These are phyloP conservation scores for Cyrtonyx montezumae DNA, from an alignment of 2,113 vertebrate species.

Conservation along the genomic window DNA sequence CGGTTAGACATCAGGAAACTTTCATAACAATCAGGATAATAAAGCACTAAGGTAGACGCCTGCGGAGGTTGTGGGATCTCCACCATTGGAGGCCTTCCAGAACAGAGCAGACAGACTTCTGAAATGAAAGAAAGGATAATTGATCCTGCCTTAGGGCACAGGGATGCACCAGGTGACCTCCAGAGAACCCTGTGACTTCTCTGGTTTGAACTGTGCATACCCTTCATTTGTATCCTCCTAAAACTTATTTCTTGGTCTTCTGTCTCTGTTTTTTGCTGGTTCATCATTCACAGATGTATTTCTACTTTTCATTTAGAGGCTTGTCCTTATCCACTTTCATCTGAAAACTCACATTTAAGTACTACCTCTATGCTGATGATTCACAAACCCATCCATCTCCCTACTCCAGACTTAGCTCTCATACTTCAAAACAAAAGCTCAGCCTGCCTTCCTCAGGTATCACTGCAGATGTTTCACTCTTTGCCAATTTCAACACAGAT, in stretches of 20 bases:
- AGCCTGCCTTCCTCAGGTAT: background rate
- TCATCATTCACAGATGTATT: background rate
- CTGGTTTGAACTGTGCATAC: conserved; percentile 1
- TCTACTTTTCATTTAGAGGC: conserved; percentile 21
- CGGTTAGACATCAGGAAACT: conserved; percentile 68
- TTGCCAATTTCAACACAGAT: background rate
- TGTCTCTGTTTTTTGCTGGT: background rate
- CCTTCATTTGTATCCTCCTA: background rate
- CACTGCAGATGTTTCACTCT: conserved; percentile 26
- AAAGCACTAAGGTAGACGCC: conserved; percentile 60
- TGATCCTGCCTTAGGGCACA: conserved; percentile 10
- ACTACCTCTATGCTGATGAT: conserved; percentile 42
- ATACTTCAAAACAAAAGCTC: conserved; percentile 50
- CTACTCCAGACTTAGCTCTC: background rate
- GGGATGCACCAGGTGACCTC: conserved; percentile 23
- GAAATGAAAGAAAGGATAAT: conserved; percentile 43
- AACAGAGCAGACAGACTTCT: conserved; percentile 42
- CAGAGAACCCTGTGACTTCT: background rate
- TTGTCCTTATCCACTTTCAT: conserved; percentile 55
- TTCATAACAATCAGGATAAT: conserved; percentile 66
- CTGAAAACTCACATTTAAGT: conserved; percentile 35
- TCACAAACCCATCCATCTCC: conserved; percentile 36
- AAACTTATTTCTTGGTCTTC: background rate
- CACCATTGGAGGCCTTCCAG: conserved; percentile 47
- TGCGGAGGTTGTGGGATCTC: conserved; percentile 62